Conservation (phyloP, 2,888 invertebrate genomes). For the Geophilus truncorum region DNA sequence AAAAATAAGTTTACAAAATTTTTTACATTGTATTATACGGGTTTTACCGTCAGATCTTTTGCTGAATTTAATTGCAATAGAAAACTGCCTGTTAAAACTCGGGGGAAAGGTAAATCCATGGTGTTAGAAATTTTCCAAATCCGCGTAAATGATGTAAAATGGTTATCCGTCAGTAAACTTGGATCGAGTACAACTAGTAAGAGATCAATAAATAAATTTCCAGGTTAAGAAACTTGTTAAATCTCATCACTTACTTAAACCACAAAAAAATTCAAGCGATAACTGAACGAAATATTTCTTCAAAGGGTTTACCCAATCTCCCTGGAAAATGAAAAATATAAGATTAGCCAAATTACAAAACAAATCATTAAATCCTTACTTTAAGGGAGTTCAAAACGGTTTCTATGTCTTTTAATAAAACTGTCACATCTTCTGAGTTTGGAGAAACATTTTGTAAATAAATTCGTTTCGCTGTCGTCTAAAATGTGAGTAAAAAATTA, state of each 20-base stretch:
- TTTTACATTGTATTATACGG: background rate
- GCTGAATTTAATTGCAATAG: background rate
- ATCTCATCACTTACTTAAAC: background rate
- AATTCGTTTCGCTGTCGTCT: background rate
- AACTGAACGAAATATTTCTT: conserved; percentile 5
- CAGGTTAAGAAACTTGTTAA: background rate
- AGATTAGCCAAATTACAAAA: background rate
- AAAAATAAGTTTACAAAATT: background rate
- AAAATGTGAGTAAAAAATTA: background rate
- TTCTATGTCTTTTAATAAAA: background rate
- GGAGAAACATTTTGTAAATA: background rate
- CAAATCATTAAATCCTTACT: background rate
- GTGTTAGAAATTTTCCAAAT: background rate
- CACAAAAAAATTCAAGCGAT: background rate
- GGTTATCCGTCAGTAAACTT: background rate
- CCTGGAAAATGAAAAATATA: background rate
- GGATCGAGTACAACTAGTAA: background rate
- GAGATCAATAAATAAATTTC: background rate
- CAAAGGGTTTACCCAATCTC: background rate
- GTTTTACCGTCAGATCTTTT: background rate
- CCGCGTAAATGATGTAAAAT: background rate
- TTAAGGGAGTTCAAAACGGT: background rate
- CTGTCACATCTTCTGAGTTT: background rate
- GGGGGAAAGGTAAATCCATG: background rate
- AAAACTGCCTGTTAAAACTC: background rate